Evolutionary conservation across 2,888 invertebrate species (phyloP).

Genomic region (Conus canariensis): DNA sequence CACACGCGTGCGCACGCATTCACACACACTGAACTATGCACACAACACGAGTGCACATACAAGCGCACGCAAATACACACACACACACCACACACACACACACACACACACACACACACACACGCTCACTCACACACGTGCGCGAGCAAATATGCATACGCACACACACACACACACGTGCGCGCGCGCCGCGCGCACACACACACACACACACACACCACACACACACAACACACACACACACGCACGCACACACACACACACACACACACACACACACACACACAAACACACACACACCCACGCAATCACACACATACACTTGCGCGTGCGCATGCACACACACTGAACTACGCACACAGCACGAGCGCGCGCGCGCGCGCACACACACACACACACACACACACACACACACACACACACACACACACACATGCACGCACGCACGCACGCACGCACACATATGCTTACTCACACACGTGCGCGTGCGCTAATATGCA

Average conservation of each 20-base stretch:
- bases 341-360: not conserved
- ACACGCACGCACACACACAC: not conserved
- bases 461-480: not conserved
- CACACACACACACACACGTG: not conserved
- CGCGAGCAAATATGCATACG: not conserved
- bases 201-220: no score
- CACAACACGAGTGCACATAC: no score
- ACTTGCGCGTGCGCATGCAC: not conserved
- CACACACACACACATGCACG: not conserved
- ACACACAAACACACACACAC: no score
- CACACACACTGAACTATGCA: no score
- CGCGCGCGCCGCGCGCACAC: no score
- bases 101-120: not conserved
- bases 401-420: conserved; percentile 19
- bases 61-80: no score
- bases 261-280: not conserved
- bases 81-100: not conserved
- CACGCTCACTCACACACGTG: not conserved
- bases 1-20: not conserved
- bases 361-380: not conserved
- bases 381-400: not conserved
- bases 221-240: no score
- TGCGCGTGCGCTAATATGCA: not conserved
- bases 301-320: not conserved
- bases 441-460: not conserved